phyloP scores from a whole-genome alignment of 2,888 invertebrate genomes.

The Drosophila quinaria region DNA sequence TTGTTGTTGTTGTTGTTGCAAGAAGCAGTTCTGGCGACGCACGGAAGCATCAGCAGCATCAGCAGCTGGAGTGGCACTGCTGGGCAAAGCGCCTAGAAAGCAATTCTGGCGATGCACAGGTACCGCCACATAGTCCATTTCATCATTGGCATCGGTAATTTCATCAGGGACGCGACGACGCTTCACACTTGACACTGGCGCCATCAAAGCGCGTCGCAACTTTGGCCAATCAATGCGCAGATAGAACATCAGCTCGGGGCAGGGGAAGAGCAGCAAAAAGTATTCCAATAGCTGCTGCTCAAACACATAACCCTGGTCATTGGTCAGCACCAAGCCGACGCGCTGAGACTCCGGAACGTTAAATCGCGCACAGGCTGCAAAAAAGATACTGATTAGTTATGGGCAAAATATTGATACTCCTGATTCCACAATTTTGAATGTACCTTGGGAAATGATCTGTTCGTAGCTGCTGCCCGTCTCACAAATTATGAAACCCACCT shows the following conservation, averaged over 20 bases:
- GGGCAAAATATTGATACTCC: not conserved
- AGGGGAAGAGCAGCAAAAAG: constrained; percentile 81
- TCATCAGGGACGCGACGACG: constrained; percentile 24
- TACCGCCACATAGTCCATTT: constrained; percentile 51
- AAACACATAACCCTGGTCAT: constrained; percentile 75
- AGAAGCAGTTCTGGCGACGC: constrained; percentile 45
- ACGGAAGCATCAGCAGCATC: constrained; percentile 17
- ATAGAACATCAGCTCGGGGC: constrained; percentile 78
- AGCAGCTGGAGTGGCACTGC: not conserved
- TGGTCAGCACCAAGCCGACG: constrained; percentile 72
- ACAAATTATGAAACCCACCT: constrained; percentile 50
- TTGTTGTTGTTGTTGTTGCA: constrained; percentile 22
- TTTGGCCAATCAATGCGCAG: constrained; percentile 70
- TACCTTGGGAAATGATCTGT: constrained; percentile 77
- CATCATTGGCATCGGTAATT: not conserved
- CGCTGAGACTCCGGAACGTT: constrained; percentile 61
- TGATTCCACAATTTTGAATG: constrained; percentile 10
- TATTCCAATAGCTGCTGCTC: constrained; percentile 79
- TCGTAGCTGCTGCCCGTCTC: constrained; percentile 62
- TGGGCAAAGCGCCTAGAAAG: constrained; percentile 77
- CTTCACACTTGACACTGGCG: constrained; percentile 16
- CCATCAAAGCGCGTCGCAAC: constrained; percentile 43
- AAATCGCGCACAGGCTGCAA: constrained; percentile 49
- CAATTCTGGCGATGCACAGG: constrained; percentile 84
- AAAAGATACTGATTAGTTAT: not conserved